Evolutionary conservation across 2,888 invertebrate genomes (phyloP).

Genomic region (Myathropa florea): DNA sequence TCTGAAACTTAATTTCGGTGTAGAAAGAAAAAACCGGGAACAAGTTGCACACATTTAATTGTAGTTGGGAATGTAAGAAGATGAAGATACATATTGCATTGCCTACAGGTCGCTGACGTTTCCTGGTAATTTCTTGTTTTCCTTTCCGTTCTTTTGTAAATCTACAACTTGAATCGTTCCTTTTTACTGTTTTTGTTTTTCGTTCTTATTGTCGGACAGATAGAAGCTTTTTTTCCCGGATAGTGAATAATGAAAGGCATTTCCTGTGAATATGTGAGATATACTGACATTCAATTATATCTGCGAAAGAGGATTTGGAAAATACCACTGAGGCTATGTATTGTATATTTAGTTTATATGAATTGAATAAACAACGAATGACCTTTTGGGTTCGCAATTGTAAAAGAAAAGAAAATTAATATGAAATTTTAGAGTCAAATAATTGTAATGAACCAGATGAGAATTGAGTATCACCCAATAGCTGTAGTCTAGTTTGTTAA

Average conservation of each 20-base stretch:
- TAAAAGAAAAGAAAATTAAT: too few relatives aligned
- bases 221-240: not conserved
- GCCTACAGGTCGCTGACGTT: conserved; percentile 55
- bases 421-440: too few relatives aligned
- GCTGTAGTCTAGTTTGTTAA: too few relatives aligned
- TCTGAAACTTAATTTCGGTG: conserved; percentile 21
- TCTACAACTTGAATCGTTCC: not conserved
- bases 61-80: conserved; percentile 17
- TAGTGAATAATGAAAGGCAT: not conserved
- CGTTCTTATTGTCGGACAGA: not conserved
- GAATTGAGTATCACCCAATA: too few relatives aligned
- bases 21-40: not conserved
- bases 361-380: too few relatives aligned
- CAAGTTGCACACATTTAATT: conserved; percentile 30
- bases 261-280: not conserved
- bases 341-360: too few relatives aligned
- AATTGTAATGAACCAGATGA: too few relatives aligned
- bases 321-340: not conserved
- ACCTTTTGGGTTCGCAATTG: too few relatives aligned
- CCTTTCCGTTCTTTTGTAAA: not conserved
- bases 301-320: not conserved
- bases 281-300: not conserved
- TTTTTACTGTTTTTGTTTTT: not conserved
- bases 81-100: conserved; percentile 39
- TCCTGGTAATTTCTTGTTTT: conserved; percentile 39